Percentiles rank a stretch among this genome's conserved stretches.
Conservation (phyloP, 2,113 vertebrate genomes). For the Phrynocephalus versicolor region DNA sequence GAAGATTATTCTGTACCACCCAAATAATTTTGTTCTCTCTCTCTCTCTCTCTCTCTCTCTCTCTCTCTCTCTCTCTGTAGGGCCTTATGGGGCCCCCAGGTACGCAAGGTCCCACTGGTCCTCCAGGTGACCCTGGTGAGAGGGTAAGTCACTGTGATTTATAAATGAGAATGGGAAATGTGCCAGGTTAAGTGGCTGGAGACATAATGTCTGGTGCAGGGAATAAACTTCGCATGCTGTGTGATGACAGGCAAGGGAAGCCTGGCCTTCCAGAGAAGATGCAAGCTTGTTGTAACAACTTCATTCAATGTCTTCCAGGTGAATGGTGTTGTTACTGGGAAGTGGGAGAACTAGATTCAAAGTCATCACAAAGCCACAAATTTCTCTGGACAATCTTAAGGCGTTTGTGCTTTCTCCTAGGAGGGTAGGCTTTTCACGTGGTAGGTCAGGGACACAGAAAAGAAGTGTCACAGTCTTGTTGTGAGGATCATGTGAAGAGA, state of each 20-base stretch:
- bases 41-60: conserved; percentile 62
- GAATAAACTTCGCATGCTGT: not conserved
- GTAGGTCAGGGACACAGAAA: too few species aligned
- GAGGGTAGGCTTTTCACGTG: too few species aligned
- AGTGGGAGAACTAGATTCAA: not conserved
- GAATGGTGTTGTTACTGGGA: not conserved
- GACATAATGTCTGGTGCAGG: not conserved
- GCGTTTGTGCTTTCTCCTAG: not conserved
- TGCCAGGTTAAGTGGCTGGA: not conserved
- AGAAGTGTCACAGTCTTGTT: too few species aligned
- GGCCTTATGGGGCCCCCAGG: conserved; percentile 93
- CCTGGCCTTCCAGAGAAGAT: not conserved
- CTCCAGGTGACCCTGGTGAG: conserved; percentile 91
- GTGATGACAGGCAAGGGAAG: not conserved
- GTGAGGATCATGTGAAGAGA: too few species aligned
- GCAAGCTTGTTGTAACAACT: not conserved
- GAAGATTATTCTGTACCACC: conserved; percentile 11
- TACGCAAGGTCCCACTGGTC: conserved; percentile 88
- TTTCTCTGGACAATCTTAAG: not conserved
- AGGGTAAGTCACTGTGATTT: conserved; percentile 82
- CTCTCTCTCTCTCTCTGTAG: conserved; percentile 72
- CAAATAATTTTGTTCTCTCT: not conserved
- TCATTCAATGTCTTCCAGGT: not conserved
- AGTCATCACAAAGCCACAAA: not conserved
- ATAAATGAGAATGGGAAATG: not conserved